Percentiles rank a stretch among this genome's conserved stretches.
Conservation (phyloP, 2,113 vertebrate species). For the Tragelaphus scriptus region DNA sequence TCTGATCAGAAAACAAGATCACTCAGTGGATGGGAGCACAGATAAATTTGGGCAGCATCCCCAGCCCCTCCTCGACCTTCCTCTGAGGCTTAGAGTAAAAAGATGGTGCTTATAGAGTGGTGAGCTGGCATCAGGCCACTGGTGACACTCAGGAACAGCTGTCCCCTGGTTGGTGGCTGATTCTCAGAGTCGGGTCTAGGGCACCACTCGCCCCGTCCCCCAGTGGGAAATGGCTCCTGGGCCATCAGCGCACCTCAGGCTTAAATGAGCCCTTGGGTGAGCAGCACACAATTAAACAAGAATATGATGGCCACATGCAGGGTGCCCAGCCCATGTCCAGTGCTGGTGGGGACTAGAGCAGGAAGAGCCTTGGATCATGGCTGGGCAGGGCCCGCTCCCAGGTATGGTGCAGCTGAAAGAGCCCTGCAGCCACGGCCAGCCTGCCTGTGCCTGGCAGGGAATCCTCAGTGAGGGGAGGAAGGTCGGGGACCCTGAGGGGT, state of each 20-base stretch:
- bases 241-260: too few species aligned
- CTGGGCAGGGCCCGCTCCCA: neutral
- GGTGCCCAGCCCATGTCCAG: neutral
- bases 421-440: neutral
- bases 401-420: neutral
- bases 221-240: neutral
- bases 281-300: neutral
- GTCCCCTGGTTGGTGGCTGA: neutral
- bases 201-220: fast-evolving
- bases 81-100: neutral
- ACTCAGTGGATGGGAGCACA: neutral
- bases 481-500: neutral
- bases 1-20: neutral
- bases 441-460: neutral
- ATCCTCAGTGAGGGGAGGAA: neutral
- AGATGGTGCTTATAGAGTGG: neutral
- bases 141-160: neutral
- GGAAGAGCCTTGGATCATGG: neutral
- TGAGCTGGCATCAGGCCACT: neutral
- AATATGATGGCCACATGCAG: fast-evolving
- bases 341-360: neutral
- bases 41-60: neutral
- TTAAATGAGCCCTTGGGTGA: neutral
- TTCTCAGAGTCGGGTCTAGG: neutral
- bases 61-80: neutral